A percentile compares a stretch with the other conserved stretches of the same genome.
Conservation (phyloP, 2,797 vertebrate species). For the Acipenser ruthenus region DNA sequence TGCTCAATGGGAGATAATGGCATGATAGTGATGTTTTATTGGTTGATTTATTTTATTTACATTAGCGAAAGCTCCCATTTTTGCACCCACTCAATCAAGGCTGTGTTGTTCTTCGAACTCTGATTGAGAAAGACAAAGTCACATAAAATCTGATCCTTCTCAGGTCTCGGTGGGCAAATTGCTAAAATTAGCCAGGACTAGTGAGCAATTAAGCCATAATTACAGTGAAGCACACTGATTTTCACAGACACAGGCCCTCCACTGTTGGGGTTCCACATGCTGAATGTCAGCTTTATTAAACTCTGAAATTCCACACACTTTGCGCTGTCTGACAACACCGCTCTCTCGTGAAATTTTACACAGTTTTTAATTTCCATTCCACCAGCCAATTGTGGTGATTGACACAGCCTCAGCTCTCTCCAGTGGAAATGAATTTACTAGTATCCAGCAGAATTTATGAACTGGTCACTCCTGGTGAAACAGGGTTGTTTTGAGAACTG, state of each 20-base stretch:
- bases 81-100: too few species aligned
- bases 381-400: not conserved
- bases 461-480: not conserved
- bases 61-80: too few species aligned
- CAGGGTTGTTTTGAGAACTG: not conserved
- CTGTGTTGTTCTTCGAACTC: too few species aligned
- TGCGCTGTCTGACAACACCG: not conserved
- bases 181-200: conserved; percentile 52
- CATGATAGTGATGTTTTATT: too few species aligned
- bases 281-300: conserved; percentile 20
- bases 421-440: not conserved
- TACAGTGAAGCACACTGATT: conserved; percentile 42
- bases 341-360: conserved; percentile 1
- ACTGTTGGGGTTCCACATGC: conserved; percentile 20
- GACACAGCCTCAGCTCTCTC: not conserved
- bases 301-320: conserved; percentile 12
- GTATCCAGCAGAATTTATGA: not conserved
- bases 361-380: not conserved
- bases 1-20: too few species aligned
- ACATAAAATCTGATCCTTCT: conserved; percentile 55
- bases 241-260: conserved; percentile 19
- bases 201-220: conserved; percentile 57
- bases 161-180: conserved; percentile 54
- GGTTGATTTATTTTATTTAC: too few species aligned
- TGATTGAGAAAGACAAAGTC: conserved; percentile 50